Evolutionary conservation across 2,113 vertebrate species (phyloP).

Genomic region (Pseudopodoces humilis): DNA sequence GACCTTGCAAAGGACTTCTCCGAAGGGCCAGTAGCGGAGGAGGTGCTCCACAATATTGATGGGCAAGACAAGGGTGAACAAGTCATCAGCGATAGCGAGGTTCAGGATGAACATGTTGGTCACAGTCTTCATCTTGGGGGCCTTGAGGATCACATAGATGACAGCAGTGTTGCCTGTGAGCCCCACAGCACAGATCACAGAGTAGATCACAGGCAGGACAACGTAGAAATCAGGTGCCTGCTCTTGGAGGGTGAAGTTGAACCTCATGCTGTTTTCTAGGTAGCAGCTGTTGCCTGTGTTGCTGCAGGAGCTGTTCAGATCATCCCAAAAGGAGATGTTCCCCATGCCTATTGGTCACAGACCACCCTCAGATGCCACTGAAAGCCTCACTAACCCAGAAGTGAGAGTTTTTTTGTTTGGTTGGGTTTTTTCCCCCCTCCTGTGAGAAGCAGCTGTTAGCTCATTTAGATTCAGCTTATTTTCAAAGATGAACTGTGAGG

Average conservation of each 20-base stretch:
- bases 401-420: background rate
- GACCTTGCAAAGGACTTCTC: constrained; percentile 87
- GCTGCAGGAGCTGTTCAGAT: background rate
- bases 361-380: background rate
- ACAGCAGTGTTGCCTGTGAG: constrained; percentile 87
- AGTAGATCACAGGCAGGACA: constrained; percentile 85
- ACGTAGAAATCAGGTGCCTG: constrained; percentile 77
- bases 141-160: constrained; percentile 89
- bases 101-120: constrained; percentile 93
- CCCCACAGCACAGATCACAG: constrained; percentile 84
- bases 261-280: background rate
- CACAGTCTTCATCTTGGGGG: constrained; percentile 90
- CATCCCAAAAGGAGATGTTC: constrained; percentile 27
- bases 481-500: background rate
- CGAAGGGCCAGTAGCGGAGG: constrained; percentile 89
- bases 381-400: background rate
- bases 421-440: background rate
- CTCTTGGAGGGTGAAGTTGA: constrained; percentile 45
- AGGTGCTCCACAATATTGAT: constrained; percentile 87
- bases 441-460: background rate
- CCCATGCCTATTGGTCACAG: constrained; percentile 44
- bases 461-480: background rate
- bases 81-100: constrained; percentile 84
- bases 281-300: background rate
- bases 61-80: constrained; percentile 87